Evolutionary conservation across 2,797 vertebrate species (phyloP).

Genomic region (Microcaecilia unicolor): DNA sequence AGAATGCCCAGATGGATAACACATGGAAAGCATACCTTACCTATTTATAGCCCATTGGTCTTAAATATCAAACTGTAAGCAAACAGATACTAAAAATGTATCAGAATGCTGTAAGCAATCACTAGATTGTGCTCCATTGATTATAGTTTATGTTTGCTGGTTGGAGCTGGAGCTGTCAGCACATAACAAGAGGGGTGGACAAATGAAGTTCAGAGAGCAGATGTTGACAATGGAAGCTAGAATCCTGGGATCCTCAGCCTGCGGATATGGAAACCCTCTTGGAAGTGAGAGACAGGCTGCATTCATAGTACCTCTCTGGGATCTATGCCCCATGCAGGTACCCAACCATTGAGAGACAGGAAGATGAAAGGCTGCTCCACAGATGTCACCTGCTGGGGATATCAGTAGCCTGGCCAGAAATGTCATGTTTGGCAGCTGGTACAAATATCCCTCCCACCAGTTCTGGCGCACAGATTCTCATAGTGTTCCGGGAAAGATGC

Average conservation of each 20-base stretch:
- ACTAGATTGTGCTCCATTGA: constrained; percentile 47
- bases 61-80: too few species aligned
- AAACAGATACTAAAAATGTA: too few species aligned
- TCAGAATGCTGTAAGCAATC: constrained; percentile 52
- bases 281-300: constrained; percentile 69
- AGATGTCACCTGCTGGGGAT: constrained; percentile 87
- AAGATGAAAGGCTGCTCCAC: constrained; percentile 87
- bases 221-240: constrained; percentile 66
- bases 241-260: constrained; percentile 52
- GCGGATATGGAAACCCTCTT: constrained; percentile 72
- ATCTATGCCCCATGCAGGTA: constrained; percentile 79
- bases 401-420: constrained; percentile 83
- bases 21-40: too few species aligned
- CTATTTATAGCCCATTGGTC: too few species aligned
- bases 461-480: constrained; percentile 70
- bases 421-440: constrained; percentile 88
- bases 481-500: constrained; percentile 61
- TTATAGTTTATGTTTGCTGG: constrained; percentile 47
- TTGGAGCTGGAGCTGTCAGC: constrained; percentile 44
- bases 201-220: constrained; percentile 73
- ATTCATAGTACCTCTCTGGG: constrained; percentile 73
- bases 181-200: constrained; percentile 59
- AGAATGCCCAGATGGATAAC: too few species aligned
- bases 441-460: constrained; percentile 66
- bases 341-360: constrained; percentile 51